Percentiles rank a stretch among this genome's conserved stretches.
Evolutionary conservation across 2,888 invertebrate species (phyloP).

Genomic region (Oscheius sp.): DNA sequence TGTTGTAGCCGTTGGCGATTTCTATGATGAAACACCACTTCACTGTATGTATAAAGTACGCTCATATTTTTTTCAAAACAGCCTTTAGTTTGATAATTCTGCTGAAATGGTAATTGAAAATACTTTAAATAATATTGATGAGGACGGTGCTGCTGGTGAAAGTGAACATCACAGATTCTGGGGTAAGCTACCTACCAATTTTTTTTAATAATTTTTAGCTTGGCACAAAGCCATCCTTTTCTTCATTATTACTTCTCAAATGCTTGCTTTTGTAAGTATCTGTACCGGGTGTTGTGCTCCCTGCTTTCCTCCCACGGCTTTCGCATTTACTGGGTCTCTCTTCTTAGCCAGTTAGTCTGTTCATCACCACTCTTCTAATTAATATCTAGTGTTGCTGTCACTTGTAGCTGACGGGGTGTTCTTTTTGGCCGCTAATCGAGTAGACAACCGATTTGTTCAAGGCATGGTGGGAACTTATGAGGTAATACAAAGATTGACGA

Average conservation of each 20-base stretch:
- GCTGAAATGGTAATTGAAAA: conserved; percentile 69
- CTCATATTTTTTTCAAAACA: neutral
- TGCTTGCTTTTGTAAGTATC: conserved; percentile 65
- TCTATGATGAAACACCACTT: conserved; percentile 68
- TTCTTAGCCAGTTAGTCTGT: conserved; percentile 64
- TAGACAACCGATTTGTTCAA: conserved; percentile 68
- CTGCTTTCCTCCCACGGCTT: conserved; percentile 62
- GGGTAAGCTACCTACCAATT: conserved; percentile 43
- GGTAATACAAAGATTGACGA: conserved; percentile 16
- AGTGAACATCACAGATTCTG: conserved; percentile 68
- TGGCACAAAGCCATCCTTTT: conserved; percentile 69
- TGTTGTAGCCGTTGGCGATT: conserved; percentile 69
- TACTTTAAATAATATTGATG: conserved; percentile 66
- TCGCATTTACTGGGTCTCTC: conserved; percentile 64
- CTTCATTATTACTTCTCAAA: conserved; percentile 66
- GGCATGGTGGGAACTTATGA: conserved; percentile 70
- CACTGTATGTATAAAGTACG: conserved; percentile 69
- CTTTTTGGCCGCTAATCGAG: conserved; percentile 69
- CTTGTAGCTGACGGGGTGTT: conserved; percentile 66
- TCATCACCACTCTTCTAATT: neutral
- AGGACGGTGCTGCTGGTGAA: conserved; percentile 69
- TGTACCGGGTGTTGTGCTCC: conserved; percentile 68
- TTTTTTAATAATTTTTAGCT: conserved; percentile 41
- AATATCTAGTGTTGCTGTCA: conserved; percentile 64
- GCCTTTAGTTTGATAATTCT: conserved; percentile 64